phyloP scores from a whole-genome alignment of 2,113 vertebrate species.

The Cyprinodon tularosa region DNA sequence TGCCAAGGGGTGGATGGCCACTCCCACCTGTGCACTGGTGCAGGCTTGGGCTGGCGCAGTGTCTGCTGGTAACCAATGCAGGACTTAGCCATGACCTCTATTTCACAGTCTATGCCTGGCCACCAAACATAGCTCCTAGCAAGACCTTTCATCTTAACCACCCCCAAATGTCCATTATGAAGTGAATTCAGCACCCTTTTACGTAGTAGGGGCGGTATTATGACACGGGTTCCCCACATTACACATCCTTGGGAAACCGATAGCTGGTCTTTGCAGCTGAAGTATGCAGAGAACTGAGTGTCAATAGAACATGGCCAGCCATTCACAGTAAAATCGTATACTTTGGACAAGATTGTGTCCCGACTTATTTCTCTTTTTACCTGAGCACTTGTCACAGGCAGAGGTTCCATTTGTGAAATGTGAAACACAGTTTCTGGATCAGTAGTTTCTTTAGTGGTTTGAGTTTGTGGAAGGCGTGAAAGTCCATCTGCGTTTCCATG shows the following conservation, averaged over 20 bases:
- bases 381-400: neutral
- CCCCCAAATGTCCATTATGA: neutral
- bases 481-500: neutral
- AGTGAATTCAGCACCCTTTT: neutral
- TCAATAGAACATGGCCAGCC: neutral
- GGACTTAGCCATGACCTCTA: neutral
- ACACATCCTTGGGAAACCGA: neutral
- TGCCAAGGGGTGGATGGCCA: neutral
- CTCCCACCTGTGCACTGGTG: neutral
- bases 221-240: neutral
- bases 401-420: neutral
- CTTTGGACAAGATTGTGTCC: neutral
- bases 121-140: conserved; percentile 6
- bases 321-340: neutral
- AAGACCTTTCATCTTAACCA: neutral
- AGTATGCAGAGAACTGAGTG: neutral
- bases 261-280: neutral
- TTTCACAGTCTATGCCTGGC: neutral
- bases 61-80: neutral
- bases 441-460: neutral
- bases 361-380: neutral
- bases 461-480: neutral
- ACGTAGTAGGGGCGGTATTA: neutral
- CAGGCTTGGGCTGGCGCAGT: neutral
- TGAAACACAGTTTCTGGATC: neutral